Evolutionary conservation across 2,113 vertebrate species (phyloP), one percentile per base, ranked within the genome.

Genomic region (Rhinoderma darwinii): DNA sequence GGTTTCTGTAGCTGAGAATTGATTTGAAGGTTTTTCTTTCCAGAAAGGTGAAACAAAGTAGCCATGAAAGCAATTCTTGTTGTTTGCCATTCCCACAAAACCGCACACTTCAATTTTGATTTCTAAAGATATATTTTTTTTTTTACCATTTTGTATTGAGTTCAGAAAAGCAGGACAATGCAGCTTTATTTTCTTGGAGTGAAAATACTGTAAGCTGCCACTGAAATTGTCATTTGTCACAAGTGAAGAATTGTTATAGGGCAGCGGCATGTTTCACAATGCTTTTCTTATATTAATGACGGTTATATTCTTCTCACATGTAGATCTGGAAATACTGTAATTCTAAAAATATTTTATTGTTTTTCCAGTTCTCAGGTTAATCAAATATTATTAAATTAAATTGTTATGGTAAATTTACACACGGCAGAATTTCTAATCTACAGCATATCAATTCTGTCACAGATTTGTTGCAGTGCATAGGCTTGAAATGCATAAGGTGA

Each of bases 31-130:
- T 54, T 76, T 84, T 56, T 84, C 27, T 59, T 76, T 74, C 72
- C 70, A 76, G 83, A 61, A 84, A 84, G 72, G 83, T 84, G 44
- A 59, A n/a, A 84, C 47, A 84, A 84, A 84, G 82, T 39, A 84
- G 74, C 56, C 39, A 66, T 66, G 79, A 82, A 82, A 82, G 79
- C 56, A 66, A 63, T 41, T 82, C 79, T 82, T 61, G 79, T 82
- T 82, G 56, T 82, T 81, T 82, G 56, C 39, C 30, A 66, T 63
- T 82, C 79, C 79, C 56, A 82, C 79, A 82, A 66, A 81, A 66
- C 56, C 39, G 17, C 56, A 63, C 79, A 63, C 79, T 82, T 44
- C 79, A 66, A 43, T 63, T 63, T 66, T 63, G 22, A 63, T 63
- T 81, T 81, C 63, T 27, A 81, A 30, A 63, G 56, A 51, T 30